Evolutionary conservation across 1,140 invertebrate genomes (phyloP).

Genomic region (Harpegnathos saltator): DNA sequence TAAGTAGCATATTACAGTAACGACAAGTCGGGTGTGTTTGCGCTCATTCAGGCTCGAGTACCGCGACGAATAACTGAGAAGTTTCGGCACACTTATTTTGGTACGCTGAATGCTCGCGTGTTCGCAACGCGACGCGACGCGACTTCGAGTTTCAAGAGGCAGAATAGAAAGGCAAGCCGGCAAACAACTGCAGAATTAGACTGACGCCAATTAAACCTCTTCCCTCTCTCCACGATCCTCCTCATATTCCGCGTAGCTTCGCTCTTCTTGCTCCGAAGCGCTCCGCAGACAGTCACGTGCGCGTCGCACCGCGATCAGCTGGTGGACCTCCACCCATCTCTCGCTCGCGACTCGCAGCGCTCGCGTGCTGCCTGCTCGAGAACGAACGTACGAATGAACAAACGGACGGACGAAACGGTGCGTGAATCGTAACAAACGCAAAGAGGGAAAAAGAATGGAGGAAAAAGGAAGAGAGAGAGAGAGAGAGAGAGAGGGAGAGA

Average conservation of each 20-base stretch:
- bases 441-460: no score
- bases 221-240: background rate
- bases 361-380: conserved; percentile 34
- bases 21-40: no score
- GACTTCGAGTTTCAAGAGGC: background rate
- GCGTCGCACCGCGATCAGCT: conserved; percentile 24
- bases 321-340: conserved; percentile 10
- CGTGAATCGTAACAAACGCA: conserved; percentile 41
- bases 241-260: background rate
- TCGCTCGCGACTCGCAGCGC: conserved; percentile 14
- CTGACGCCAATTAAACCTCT: conserved; percentile 11
- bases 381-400: conserved; percentile 1
- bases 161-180: background rate
- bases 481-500: conserved; percentile 34
- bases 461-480: no score
- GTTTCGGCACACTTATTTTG: background rate
- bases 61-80: background rate
- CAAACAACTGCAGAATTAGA: conserved; percentile 8
- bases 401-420: conserved; percentile 2
- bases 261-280: background rate
- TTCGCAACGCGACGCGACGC: no score
- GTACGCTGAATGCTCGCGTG: no score
- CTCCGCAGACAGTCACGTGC: conserved; percentile 33
- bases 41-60: background rate
- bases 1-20: no score